A percentile compares a stretch with the other conserved stretches of the same genome.
Evolutionary conservation across 2,113 vertebrate genomes (phyloP).

Genomic region (Phasianus colchicus): DNA sequence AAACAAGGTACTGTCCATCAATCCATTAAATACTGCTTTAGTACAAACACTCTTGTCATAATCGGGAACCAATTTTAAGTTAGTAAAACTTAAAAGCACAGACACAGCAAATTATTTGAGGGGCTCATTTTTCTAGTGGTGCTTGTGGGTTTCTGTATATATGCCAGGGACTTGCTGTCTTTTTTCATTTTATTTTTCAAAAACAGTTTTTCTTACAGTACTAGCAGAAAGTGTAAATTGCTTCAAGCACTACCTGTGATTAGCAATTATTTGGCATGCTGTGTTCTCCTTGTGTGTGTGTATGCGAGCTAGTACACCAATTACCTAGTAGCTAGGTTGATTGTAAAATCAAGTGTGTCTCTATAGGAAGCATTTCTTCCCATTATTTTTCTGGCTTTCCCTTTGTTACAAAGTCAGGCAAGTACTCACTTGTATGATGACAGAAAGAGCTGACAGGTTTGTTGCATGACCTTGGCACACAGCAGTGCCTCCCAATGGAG

Average conservation of each 20-base stretch:
- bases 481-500: neutral
- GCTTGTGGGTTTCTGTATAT: neutral
- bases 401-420: neutral
- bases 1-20: neutral
- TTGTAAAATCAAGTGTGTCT: neutral
- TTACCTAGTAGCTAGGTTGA: neutral
- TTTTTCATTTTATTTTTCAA: neutral
- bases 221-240: neutral
- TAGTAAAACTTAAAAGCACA: neutral
- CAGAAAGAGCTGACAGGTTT: neutral
- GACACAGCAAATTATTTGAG: neutral
- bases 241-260: neutral
- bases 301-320: neutral
- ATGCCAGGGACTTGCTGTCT: neutral
- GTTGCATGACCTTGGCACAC: neutral
- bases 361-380: neutral
- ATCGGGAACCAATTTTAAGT: neutral
- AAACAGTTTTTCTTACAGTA: neutral
- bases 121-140: neutral
- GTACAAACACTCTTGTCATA: neutral
- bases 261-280: neutral
- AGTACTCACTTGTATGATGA: neutral
- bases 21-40: neutral
- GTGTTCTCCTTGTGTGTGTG: neutral
- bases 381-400: neutral